Evolutionary conservation across 2,113 vertebrate genomes (phyloP).

Genomic region (Microtus richardsoni): DNA sequence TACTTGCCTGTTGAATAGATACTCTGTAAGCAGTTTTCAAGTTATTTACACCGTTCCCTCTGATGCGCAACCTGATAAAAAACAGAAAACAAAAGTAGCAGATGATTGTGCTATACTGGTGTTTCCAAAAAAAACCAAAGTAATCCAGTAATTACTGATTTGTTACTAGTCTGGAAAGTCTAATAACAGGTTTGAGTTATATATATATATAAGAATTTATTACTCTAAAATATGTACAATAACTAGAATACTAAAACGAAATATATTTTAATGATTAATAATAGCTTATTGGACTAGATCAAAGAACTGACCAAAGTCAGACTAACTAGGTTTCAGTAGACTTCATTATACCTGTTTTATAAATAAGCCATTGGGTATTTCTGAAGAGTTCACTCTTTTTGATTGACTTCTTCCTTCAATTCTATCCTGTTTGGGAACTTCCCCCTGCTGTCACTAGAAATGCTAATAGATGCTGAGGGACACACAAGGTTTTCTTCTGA

Average conservation of each 20-base stretch:
- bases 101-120: background rate
- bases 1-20: background rate
- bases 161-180: constrained; percentile 36
- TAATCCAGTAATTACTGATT: background rate
- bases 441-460: background rate
- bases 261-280: constrained; percentile 42
- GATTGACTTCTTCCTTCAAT: constrained; percentile 34
- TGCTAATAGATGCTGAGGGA: background rate
- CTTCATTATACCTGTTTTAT: constrained; percentile 24
- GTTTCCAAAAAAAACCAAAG: background rate
- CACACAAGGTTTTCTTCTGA: background rate
- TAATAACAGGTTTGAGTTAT: background rate
- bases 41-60: background rate
- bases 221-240: constrained; percentile 34
- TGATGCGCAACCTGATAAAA: background rate
- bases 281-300: background rate
- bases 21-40: constrained; percentile 35
- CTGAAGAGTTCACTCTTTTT: background rate
- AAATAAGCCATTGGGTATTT: constrained; percentile 39
- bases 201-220: constrained; percentile 22
- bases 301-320: constrained; percentile 10
- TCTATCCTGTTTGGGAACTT: background rate
- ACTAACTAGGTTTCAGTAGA: background rate
- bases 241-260: background rate
- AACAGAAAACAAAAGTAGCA: background rate